These are phyloP conservation scores for Nemurella pictetii DNA, from an alignment of 2,888 invertebrate genomes.

Conservation along the genomic window DNA sequence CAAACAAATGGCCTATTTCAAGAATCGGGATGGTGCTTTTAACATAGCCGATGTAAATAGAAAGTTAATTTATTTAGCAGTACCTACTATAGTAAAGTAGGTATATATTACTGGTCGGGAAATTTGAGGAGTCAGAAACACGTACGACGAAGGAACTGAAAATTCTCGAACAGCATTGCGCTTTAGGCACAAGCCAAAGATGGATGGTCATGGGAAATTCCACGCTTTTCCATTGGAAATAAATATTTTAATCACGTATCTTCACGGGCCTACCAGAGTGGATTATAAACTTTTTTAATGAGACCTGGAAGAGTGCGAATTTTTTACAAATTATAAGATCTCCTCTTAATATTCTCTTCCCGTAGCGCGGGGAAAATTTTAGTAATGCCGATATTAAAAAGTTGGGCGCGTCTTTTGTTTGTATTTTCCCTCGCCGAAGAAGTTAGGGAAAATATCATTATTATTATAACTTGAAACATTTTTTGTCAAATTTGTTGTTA, in stretches of 20 bases:
- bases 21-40: not conserved
- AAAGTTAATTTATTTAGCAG: not conserved
- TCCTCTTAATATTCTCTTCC: constrained; percentile 3
- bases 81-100: too few relatives aligned
- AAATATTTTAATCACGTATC: constrained; percentile 24
- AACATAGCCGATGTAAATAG: not conserved
- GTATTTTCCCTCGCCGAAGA: not conserved
- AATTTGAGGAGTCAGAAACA: not conserved
- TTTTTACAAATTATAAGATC: not conserved
- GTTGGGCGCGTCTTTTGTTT: constrained; percentile 7
- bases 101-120: not conserved
- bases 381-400: constrained; percentile 9
- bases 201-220: not conserved
- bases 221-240: not conserved
- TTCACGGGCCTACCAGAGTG: not conserved
- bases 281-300: constrained; percentile 11
- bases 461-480: not conserved
- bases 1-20: not conserved
- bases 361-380: not conserved
- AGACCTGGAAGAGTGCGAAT: not conserved
- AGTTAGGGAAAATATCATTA: constrained; percentile 3
- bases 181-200: not conserved
- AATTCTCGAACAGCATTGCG: too few relatives aligned
- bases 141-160: not conserved
- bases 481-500: not conserved